Conservation (phyloP, 30 jellyfish, hydroid and myxozoan species). For the Aurelia coerulea region DNA sequence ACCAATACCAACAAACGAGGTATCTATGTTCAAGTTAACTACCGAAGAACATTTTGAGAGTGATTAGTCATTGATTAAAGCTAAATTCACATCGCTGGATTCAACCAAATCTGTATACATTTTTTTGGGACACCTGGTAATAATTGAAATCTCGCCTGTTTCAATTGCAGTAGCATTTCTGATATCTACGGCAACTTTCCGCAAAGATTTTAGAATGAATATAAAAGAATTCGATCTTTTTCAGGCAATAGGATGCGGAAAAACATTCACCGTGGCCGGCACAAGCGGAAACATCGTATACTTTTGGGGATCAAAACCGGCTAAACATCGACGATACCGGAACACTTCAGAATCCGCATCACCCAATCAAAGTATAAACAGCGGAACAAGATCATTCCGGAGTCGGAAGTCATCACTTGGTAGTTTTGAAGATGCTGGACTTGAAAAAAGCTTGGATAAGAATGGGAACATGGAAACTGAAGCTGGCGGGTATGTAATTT, state of each 20-base stretch:
- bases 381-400: constrained; percentile 35
- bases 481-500: constrained; percentile 22
- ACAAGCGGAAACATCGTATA: constrained; percentile 64
- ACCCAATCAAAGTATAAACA: constrained; percentile 66
- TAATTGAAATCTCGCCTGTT: no score
- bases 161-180: no score
- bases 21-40: no score
- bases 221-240: no score
- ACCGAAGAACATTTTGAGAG: no score
- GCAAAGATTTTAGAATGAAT: no score
- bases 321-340: constrained; percentile 44
- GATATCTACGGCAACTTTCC: no score
- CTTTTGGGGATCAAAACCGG: constrained; percentile 96
- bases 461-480: constrained; percentile 33
- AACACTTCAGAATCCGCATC: constrained; percentile 60
- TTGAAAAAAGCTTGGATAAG: constrained; percentile 49
- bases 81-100: no score
- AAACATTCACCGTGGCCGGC: constrained; percentile 81
- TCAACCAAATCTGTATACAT: no score
- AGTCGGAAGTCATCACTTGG: constrained; percentile 68
- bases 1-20: no score
- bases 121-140: no score
- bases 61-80: no score
- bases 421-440: constrained; percentile 59
- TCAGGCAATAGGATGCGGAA: constrained; percentile 81